Conservation (phyloP, 2,888 invertebrate genomes). For the Petrolisthes cinctipes region DNA sequence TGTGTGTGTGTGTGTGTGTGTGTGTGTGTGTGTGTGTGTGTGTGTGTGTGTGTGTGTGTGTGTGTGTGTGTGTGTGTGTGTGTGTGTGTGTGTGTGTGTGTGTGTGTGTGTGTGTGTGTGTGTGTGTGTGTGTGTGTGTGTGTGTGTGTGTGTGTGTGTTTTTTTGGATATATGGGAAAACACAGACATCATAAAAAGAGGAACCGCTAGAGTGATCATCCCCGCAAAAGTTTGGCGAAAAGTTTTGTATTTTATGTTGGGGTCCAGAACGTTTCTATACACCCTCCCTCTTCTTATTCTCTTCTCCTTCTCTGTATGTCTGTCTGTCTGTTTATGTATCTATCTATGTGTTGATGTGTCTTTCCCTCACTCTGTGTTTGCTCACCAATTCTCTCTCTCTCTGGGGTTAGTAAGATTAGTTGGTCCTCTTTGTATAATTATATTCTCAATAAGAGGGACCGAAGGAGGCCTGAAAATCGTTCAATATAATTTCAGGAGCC, state of each 20-base stretch:
- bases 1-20: too few relatives aligned
- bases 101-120: slow-evolving; percentile 7
- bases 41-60: too few relatives aligned
- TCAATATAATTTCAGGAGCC: too few relatives aligned
- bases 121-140: not conserved
- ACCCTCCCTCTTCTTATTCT: not conserved
- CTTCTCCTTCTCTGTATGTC: not conserved
- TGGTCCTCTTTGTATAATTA: too few relatives aligned
- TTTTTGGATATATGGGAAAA: not conserved
- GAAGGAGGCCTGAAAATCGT: too few relatives aligned
- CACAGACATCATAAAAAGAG: not conserved
- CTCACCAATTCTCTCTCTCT: too few relatives aligned
- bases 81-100: not conserved
- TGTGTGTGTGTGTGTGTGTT: not conserved
- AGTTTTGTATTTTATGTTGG: not conserved
- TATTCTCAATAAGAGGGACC: too few relatives aligned
- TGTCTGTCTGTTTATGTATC: not conserved
- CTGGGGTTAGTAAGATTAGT: too few relatives aligned
- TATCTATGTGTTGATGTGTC: not conserved
- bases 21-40: too few relatives aligned
- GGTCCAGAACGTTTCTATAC: not conserved
- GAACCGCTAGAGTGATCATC: not conserved
- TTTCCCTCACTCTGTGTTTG: not conserved
- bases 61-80: not conserved
- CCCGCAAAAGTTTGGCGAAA: not conserved